A percentile compares a stretch with the other conserved stretches of the same genome.
These are phyloP conservation scores for Sarcophaga caerulescens DNA, from an alignment of 2,888 invertebrate genomes.

Conservation along the genomic window DNA sequence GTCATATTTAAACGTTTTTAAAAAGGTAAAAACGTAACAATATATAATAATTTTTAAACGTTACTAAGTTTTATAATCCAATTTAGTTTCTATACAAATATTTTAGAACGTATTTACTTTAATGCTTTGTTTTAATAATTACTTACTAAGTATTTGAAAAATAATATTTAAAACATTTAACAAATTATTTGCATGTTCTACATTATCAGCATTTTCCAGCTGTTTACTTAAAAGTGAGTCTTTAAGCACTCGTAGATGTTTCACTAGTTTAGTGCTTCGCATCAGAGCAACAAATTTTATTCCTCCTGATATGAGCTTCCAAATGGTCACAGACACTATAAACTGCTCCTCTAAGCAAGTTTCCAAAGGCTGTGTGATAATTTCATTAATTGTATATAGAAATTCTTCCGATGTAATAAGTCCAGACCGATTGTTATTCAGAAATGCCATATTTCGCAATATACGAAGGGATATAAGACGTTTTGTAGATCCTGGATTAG, in stretches of 20 bases:
- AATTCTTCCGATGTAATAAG: constrained; percentile 75
- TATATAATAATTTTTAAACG: no score
- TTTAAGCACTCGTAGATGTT: constrained; percentile 71
- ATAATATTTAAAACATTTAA: constrained; percentile 73
- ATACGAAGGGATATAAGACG: constrained; percentile 75
- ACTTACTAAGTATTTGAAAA: constrained; percentile 71
- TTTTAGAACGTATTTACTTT: no score
- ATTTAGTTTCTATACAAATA: no score
- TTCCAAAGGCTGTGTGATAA: constrained; percentile 70
- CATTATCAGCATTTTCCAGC: constrained; percentile 56
- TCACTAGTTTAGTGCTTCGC: constrained; percentile 76
- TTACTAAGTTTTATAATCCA: no score
- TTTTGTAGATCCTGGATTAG: constrained; percentile 62
- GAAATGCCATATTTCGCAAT: constrained; percentile 79
- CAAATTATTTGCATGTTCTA: constrained; percentile 71
- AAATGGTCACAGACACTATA: constrained; percentile 74
- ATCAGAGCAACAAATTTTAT: constrained; percentile 77
- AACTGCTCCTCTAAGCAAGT: constrained; percentile 76
- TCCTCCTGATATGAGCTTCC: constrained; percentile 77
- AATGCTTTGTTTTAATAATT: constrained; percentile 11
- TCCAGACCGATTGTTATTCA: constrained; percentile 74
- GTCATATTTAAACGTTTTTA: no score
- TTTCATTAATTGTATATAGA: constrained; percentile 71
- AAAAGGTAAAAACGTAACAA: no score
- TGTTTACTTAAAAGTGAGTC: constrained; percentile 69